Evolutionary conservation across 2,113 vertebrate species (phyloP), one percentile per base, ranked within the genome.

Genomic region (Cygnus buccinator): DNA sequence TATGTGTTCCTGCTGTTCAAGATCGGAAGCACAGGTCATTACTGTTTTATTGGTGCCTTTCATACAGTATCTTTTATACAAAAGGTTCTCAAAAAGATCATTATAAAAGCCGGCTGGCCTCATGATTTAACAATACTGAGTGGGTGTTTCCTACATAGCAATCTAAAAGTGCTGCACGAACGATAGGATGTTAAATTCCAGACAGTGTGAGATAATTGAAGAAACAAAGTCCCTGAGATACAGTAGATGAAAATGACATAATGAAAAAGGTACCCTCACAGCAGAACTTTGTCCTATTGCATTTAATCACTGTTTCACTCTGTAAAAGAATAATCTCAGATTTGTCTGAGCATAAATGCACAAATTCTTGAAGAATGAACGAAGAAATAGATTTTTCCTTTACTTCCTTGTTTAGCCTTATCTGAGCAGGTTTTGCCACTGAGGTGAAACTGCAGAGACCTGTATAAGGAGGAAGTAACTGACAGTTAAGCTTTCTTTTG

Each of bases 21-120:
- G 50, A 96, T 80, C 25, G 2, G 61, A 92, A 84, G 52, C 88
- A 94, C 0, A 13, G 85, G 75, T 93, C 77, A 78, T 96, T 96
- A 93, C 95, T 74, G 52, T 95, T 97, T 97, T 96, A 90, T 89
- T 96, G 75, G 67, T 94, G 83, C 9, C 76, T 88, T 92, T 97
- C 90, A 95, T 91, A 93, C 29, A 79, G 65, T 86, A 79, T 39
- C 19, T 50, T 94, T 95, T 89, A 77, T 89, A 95, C 59, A 96
- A 92, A 96, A 85, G 23, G 4, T 67, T 97, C 97, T 97, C 73
- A 97, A 82, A 97, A 76, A 96, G 71, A 13, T 76, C 66, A 90
- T 96, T 97, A 87, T 82, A 86, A 91, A 96, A 95, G 92, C 62
- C 95, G 66, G 16, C 63, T 95, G 71, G 80, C 85, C 87, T 95